Base-by-base conservation (phyloP, 2,113 vertebrate species). In the Steatornis caripensis region DNA sequence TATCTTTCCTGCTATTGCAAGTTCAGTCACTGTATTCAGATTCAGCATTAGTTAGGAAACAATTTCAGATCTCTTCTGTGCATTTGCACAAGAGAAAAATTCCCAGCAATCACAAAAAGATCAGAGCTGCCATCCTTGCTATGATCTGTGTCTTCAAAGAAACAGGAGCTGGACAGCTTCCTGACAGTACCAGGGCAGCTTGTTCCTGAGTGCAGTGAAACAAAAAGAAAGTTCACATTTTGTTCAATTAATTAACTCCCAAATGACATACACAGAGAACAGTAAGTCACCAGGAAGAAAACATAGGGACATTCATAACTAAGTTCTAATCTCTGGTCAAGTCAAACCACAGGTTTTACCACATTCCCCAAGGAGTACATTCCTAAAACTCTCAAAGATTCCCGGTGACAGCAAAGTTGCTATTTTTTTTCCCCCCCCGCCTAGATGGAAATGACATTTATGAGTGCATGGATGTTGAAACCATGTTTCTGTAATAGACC, bases 401-500 rank as follows among this genome's bases (percentile, higher is more conserved):
- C 5, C 27, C 86, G 12, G 8, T 45, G 11, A 58, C 5, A 53
- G 4, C 20, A n/a, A 20, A 39, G 15, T 26, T 83, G 8, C 12
- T 65, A 0, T 22, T 30, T 37, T 10, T 7, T 22, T 24, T 34
- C 54, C 29, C 14, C 9, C 8, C 14, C 11, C n/a, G n/a, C n/a
- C n/a, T n/a, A 43, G 18, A 18, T 36, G 9, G 27, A 64, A 78
- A 36, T 2, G 2, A 45, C 13, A 27, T 70, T 82, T 91, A n/a
- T 55, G 10, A 65, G 24, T 12, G 17, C 5, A 14, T 1, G 3
- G 12, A 53, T 71, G 7, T 10, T 84, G 46, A 80, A 76, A 71
- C 1, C 8, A 17, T 36, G 1, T 26, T 84, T 55, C 34, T 5
- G 1, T 1, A 2, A 30, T 2, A 75, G 1, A 37, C 2, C 15